Percentiles rank a stretch among this genome's conserved stretches.
phyloP scores from a whole-genome alignment of 2,797 vertebrate genomes.

The Selene dorsalis region DNA sequence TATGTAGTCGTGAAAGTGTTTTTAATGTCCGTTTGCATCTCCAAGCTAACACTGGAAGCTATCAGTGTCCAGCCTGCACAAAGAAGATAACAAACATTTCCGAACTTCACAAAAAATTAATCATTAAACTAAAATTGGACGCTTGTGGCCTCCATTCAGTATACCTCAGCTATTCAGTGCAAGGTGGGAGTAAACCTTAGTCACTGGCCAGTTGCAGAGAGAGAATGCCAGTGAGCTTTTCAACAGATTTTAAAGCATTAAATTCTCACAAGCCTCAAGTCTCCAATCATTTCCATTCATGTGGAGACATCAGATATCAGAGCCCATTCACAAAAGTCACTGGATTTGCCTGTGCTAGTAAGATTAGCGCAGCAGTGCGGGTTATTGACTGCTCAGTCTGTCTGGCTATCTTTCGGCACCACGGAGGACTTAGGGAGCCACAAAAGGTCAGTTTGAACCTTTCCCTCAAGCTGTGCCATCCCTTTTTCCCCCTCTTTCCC shows the following conservation, averaged over 20 bases:
- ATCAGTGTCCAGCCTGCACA: slow-evolving; percentile 7
- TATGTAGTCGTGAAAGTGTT: not conserved
- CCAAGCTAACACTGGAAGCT: not conserved
- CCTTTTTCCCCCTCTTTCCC: slow-evolving; percentile 75
- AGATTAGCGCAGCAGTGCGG: slow-evolving; percentile 72
- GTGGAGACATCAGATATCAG: slow-evolving; percentile 72
- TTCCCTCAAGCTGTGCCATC: slow-evolving; percentile 71
- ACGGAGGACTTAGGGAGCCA: slow-evolving; percentile 72
- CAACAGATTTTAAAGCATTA: slow-evolving; percentile 50
- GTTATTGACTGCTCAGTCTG: slow-evolving; percentile 69
- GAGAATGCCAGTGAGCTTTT: slow-evolving; percentile 38
- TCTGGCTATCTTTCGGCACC: slow-evolving; percentile 79
- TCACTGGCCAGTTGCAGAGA: slow-evolving; percentile 25
- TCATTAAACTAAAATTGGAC: slow-evolving; percentile 24
- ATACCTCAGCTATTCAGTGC: slow-evolving; percentile 5
- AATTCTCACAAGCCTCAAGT: slow-evolving; percentile 55
- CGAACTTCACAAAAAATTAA: slow-evolving; percentile 27
- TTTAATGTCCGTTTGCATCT: slow-evolving; percentile 15
- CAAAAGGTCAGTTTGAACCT: slow-evolving; percentile 82
- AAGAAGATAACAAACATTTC: slow-evolving; percentile 12
- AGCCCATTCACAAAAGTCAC: slow-evolving; percentile 70
- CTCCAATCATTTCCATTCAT: slow-evolving; percentile 74
- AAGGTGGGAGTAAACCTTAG: slow-evolving; percentile 10
- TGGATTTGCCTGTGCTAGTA: slow-evolving; percentile 68
- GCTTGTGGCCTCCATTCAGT: slow-evolving; percentile 3